Conservation (phyloP, 2,888 invertebrate genomes). For the Drosophila quinaria region DNA sequence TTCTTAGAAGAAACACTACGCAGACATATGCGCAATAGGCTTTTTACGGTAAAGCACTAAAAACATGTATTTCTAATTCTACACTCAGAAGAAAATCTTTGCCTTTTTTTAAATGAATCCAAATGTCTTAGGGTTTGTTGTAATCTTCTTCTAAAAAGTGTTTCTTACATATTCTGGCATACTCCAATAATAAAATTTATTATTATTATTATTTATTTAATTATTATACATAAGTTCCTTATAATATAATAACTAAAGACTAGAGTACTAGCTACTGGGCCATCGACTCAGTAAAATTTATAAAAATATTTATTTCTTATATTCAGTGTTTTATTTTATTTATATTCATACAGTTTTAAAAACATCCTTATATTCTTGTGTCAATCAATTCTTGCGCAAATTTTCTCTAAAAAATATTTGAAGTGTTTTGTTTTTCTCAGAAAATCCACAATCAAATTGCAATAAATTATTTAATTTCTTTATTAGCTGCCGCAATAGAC, state of each 20-base stretch:
- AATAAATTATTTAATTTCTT: conserved; percentile 13
- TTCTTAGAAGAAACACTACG: conserved; percentile 45
- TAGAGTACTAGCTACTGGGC: too few species aligned
- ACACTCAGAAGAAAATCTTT: conserved; percentile 11
- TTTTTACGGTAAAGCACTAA: conserved; percentile 24
- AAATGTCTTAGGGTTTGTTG: too few species aligned
- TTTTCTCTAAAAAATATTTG: not conserved
- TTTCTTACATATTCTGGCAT: too few species aligned
- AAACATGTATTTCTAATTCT: conserved; percentile 37
- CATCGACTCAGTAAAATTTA: too few species aligned
- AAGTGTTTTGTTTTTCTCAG: not conserved
- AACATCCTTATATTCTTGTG: not conserved
- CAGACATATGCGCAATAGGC: conserved; percentile 33
- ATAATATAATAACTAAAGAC: too few species aligned
- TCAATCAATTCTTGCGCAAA: too few species aligned
- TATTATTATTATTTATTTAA: too few species aligned
- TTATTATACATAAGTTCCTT: too few species aligned
- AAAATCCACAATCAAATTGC: not conserved
- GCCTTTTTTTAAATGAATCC: too few species aligned
- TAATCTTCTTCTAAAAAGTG: too few species aligned
- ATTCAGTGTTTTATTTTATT: too few species aligned
- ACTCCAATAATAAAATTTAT: not conserved
- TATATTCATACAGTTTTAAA: too few species aligned
- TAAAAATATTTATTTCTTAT: not conserved
- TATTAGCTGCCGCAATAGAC: conserved; percentile 3